Evolutionary conservation across 2,113 vertebrate species (phyloP).

Genomic region (Miniopterus natalensis): DNA sequence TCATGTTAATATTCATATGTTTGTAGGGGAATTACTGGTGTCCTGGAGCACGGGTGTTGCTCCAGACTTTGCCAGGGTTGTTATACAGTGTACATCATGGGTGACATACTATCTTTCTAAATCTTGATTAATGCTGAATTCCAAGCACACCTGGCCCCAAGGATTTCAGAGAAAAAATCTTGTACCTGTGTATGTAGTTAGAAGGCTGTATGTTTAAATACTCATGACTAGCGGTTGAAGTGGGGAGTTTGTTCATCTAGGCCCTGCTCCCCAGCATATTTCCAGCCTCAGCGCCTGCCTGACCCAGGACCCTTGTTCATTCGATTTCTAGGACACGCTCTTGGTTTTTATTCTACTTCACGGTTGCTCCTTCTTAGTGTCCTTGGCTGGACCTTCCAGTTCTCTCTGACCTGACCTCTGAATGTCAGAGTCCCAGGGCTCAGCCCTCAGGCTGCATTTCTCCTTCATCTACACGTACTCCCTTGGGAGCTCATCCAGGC

Average conservation of each 20-base stretch:
- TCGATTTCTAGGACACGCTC: not conserved
- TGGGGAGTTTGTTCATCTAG: not conserved
- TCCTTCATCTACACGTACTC: not conserved
- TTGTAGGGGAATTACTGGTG: not conserved
- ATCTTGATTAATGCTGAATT: not conserved
- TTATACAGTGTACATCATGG: not conserved
- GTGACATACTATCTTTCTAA: not conserved
- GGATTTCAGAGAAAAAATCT: not conserved
- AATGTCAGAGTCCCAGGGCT: not conserved
- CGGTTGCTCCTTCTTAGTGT: not conserved
- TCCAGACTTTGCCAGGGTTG: not conserved
- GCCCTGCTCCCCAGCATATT: not conserved
- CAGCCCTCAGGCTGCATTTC: not conserved
- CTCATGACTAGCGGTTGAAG: not conserved
- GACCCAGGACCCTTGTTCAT: not conserved
- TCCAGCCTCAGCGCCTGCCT: not conserved
- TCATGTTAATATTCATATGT: not conserved
- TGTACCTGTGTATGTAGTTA: not conserved
- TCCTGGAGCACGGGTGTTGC: not conserved
- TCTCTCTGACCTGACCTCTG: not conserved
- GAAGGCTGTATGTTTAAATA: not conserved
- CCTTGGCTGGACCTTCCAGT: not conserved
- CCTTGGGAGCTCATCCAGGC: not conserved
- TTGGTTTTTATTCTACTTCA: not conserved
- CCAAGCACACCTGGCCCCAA: not conserved